A percentile compares a stretch with the other conserved stretches of the same genome.
These are phyloP conservation scores for Boloria euphrosyne DNA, from an alignment of 2,888 invertebrate species.

Conservation along the genomic window DNA sequence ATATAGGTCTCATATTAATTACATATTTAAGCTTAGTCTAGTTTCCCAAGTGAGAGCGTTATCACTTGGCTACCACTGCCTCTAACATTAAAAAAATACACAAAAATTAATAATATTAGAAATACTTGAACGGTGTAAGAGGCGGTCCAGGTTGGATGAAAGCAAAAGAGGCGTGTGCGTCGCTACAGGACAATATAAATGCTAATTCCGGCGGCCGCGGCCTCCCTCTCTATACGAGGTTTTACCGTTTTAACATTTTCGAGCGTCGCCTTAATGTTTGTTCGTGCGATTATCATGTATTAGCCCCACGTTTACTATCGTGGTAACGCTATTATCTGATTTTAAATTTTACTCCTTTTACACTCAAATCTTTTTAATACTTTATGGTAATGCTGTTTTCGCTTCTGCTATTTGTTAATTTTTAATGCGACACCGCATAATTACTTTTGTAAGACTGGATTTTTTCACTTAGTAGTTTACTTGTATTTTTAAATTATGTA, in stretches of 20 bases:
- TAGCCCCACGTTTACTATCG: slow-evolving; percentile 26
- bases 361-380: neutral
- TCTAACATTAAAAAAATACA: too few species aligned
- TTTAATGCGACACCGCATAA: neutral
- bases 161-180: slow-evolving; percentile 38
- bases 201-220: slow-evolving; percentile 40
- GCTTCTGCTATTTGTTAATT: neutral
- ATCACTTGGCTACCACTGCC: too few species aligned
- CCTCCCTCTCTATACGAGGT: slow-evolving; percentile 47
- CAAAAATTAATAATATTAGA: neutral
- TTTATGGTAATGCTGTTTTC: too few species aligned
- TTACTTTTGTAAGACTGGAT: too few species aligned
- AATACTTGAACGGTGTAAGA: slow-evolving; percentile 26
- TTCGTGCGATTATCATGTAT: slow-evolving; percentile 47
- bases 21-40: too few species aligned
- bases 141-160: slow-evolving; percentile 17
- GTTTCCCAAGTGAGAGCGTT: too few species aligned
- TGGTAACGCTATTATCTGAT: slow-evolving; percentile 21
- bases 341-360: slow-evolving; percentile 15
- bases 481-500: too few species aligned
- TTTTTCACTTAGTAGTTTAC: too few species aligned
- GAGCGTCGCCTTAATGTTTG: slow-evolving; percentile 44
- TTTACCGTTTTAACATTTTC: slow-evolving; percentile 45
- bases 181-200: slow-evolving; percentile 43
- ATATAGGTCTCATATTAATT: too few species aligned